Evolutionary conservation across 2,888 invertebrate species (phyloP), one percentile per base, ranked within the genome.

Genomic region (Apamea crenata): DNA sequence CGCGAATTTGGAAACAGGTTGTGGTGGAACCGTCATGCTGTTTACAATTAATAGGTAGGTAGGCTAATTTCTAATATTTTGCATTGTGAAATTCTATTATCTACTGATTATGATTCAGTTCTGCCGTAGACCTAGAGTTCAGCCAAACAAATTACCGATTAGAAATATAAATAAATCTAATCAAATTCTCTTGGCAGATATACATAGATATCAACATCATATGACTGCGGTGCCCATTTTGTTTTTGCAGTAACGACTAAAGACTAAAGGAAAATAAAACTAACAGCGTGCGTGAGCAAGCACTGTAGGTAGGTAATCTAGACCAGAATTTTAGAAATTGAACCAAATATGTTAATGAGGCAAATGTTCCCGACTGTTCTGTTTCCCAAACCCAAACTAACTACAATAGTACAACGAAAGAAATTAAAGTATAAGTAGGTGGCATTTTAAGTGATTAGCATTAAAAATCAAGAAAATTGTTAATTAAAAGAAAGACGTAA

Each of bases 131-230:
- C n/a, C 29, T 53, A 68, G 29, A 47, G 25, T 36, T 53, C 32
- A 36, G 29, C 18, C 56, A 65, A 77, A 68, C 12, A 21, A 56
- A 59, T 65, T 25, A 66, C 47, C 78, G 32, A 56, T 66, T 53
- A 53, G 25, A 53, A 56, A n/a, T 21, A 29, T 21, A 70, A 61
- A 71, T 29, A 53, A 59, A 36, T 36, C 5, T 65, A 82, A 59
- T 18, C 21, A 65, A 25, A 73, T 61, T 67, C 18, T 32, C 69
- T 76, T 59, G 16, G 16, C 93, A 98, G 98, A 40, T 40, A 40
- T n/a, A n/a, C n/a, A n/a, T 40, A 99, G 99, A 83, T 99, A 99
- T 93, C 99, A 99, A 90, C 99, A 99, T 96, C 99, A 99, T 96
- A 99, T 99, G 92, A 98, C 98, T 73, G 99, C 99, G 0, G 98